Conservation (phyloP, 2,113 vertebrate species). For the Pachycephala philippinensis region DNA sequence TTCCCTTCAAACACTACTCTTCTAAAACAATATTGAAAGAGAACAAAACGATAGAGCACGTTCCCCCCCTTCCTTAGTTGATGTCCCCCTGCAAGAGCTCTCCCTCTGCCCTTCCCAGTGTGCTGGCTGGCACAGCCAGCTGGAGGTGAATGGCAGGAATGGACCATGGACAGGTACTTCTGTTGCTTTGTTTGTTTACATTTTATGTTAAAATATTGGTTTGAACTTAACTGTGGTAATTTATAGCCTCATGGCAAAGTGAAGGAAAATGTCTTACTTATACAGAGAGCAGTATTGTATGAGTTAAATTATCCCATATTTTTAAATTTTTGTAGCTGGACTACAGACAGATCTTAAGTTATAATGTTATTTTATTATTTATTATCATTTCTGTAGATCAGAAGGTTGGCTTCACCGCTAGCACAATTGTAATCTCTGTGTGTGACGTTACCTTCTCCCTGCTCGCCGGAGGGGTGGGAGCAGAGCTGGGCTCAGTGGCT, state of each 20-base stretch:
- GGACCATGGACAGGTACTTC: conserved; percentile 56
- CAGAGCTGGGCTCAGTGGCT: conserved; percentile 22
- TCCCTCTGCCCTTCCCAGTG: background rate
- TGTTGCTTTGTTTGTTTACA: conserved; percentile 80
- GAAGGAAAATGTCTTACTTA: conserved; percentile 82
- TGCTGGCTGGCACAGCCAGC: background rate
- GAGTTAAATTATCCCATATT: conserved; percentile 90
- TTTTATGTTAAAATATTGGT: conserved; percentile 75
- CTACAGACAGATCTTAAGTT: conserved; percentile 96
- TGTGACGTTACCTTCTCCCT: conserved; percentile 35
- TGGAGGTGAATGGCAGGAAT: conserved; percentile 48
- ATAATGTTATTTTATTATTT: conserved; percentile 84
- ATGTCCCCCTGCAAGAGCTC: background rate
- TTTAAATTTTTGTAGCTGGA: conserved; percentile 92
- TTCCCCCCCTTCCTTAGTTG: background rate
- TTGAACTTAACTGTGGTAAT: conserved; percentile 75
- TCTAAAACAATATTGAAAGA: conserved; percentile 36
- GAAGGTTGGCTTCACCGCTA: conserved; percentile 79
- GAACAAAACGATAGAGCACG: conserved; percentile 24
- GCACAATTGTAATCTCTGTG: conserved; percentile 75
- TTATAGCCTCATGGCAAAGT: conserved; percentile 76
- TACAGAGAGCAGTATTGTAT: conserved; percentile 82
- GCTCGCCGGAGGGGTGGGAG: background rate
- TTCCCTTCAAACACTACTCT: conserved; percentile 62
- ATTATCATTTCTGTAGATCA: conserved; percentile 81